Evolutionary conservation across 2,797 vertebrate species (phyloP), one percentile per base, ranked within the genome.

Genomic region (Catharus ustulatus): DNA sequence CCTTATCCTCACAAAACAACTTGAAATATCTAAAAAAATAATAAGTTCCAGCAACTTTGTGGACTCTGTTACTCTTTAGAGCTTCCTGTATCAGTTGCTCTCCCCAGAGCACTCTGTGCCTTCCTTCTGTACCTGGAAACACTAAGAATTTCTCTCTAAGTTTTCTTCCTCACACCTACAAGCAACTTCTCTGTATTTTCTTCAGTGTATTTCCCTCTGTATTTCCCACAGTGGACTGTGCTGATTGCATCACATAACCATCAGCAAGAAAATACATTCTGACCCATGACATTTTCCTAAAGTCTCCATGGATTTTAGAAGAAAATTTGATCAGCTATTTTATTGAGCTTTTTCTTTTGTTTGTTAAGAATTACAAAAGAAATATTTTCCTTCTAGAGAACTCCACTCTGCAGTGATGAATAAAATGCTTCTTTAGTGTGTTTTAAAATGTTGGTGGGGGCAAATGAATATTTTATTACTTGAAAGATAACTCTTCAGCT

Each of bases 381-480:
- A 63, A 32, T 43, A 2, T 27, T 93, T 87, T 68, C 7, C 6
- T 61, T 84, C 57, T 82, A 84, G 43, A 95, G 57, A 94, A 45
- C 64, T 76, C 76, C 29, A 46, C 63, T 63, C 49, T 71, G 42
- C 23, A 81, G 42, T 15, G 48, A 83, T 29, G 13, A 69, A 54
- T 43, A 19, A 85, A 85, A 80, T 36, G 13, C 61, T 76, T 69
- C 46, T 82, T 72, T 34, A 87, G 55, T 18, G 32, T 73, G 23
- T 67, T 95, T 95, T 83, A 45, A 80, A 89, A 87, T 34, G 59
- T 73, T 13, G 7, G 9, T 67, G 40, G 69, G 52, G 85, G 32
- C 40, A 76, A 76, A 83, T 85, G 9, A 89, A 63, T 83, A 74
- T 89, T 89, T 95, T 89, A 82, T 77, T 76, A 51, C 64, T 63